Evolutionary conservation across 2,888 invertebrate genomes (phyloP), one percentile per base, ranked within the genome.

Genomic region (Trimorus sp.): DNA sequence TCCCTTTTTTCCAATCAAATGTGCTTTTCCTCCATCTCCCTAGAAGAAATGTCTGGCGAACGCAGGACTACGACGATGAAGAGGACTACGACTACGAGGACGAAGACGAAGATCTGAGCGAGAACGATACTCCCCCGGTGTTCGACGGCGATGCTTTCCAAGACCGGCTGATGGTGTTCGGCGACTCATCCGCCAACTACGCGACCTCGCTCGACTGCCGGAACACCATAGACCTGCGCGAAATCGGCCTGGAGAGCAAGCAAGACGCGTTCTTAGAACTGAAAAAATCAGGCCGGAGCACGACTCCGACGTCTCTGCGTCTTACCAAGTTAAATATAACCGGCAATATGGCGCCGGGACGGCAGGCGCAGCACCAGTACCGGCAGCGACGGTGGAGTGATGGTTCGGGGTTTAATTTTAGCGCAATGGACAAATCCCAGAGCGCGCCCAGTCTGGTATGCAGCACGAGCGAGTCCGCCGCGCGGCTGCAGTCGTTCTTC

Each of bases 391-490:
- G 86, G 78, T 86, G 87, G 86, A 86, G 87, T 85, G 84, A 86
- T 83, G 84, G 84, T 65, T 84, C 86, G 81, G 83, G 85, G 82
- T 91, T 91, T 91, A 91, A 91, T 91, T 91, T 91, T 91, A 91
- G 91, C 90, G 90, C 89, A 88, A 88, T 91, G 89, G 90, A 91
- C 86, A 91, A 91, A 89, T 91, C 90, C 84, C 90, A 88, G 79
- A 91, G 91, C 87, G 90, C 89, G 85, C 91, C 91, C 90, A 91
- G 91, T 91, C 89, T 91, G 85, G 88, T 88, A 82, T 88, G 87
- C 85, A 87, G 85, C 88, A 86, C 87, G 83, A 85, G 86, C 83
- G 89, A 88, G 84, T 87, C 86, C 76, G 85, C 85, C 82, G 85
- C 74, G 69, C 42, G n/a, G 7, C 40, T 40, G 7, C 68, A 56